Conservation (phyloP, 37 sponge, comb jelly and placozoan genomes). For the Crambe crambe region DNA sequence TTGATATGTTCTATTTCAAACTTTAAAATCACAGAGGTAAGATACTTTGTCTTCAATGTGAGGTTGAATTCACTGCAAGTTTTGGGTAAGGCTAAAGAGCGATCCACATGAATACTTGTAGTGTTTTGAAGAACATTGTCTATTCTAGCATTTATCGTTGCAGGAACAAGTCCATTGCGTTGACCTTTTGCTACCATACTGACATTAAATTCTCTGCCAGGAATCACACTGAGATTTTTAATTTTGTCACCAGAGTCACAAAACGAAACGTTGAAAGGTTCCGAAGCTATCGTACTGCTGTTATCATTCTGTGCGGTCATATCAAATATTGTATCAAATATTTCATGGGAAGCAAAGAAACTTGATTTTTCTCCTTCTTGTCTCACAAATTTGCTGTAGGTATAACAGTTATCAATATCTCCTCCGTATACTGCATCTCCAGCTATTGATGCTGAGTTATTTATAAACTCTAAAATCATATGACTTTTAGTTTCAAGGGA, state of each 20-base stretch:
- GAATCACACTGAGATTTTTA: no score
- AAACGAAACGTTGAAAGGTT: neutral
- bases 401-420: neutral
- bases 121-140: no score
- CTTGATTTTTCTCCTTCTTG: neutral
- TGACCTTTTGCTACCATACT: neutral
- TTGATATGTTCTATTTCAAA: no score
- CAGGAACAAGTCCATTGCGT: neutral
- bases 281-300: neutral
- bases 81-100: no score
- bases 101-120: no score
- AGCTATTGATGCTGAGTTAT: neutral
- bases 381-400: neutral
- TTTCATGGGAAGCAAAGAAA: neutral
- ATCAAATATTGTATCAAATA: neutral
- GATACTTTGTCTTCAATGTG: no score
- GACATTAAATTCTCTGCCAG: neutral
- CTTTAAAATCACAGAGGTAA: no score
- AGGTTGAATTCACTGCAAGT: no score
- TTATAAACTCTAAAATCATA: neutral
- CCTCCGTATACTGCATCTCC: neutral
- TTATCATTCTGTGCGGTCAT: neutral
- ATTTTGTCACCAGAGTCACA: neutral
- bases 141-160: neutral
- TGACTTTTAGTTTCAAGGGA: no score